Percentiles rank a stretch among this genome's conserved stretches.
Conservation (phyloP, 2,888 invertebrate genomes). For the Microdon myrmicae region DNA sequence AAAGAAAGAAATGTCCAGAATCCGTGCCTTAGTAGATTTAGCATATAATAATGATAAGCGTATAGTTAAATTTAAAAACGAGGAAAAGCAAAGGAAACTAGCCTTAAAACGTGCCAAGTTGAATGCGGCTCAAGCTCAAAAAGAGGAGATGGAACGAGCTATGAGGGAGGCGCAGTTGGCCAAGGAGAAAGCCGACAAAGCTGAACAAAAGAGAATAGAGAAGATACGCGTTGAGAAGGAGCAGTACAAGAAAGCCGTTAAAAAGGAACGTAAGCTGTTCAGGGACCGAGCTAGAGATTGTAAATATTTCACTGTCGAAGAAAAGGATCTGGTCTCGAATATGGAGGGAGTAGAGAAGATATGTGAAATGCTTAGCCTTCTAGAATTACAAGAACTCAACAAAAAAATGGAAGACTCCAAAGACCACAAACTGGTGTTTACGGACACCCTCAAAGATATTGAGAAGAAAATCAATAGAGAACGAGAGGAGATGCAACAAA, state of each 20-base stretch:
- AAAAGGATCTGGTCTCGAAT: constrained; percentile 79
- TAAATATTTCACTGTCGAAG: constrained; percentile 79
- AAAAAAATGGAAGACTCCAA: constrained; percentile 75
- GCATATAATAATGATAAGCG: constrained; percentile 95
- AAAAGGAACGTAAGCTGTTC: constrained; percentile 85
- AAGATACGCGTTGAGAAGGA: constrained; percentile 87
- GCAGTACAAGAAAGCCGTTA: constrained; percentile 82
- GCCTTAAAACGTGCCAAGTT: constrained; percentile 90
- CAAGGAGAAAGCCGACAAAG: constrained; percentile 82
- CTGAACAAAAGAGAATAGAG: constrained; percentile 83
- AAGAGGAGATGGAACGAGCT: constrained; percentile 84
- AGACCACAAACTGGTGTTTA: constrained; percentile 74
- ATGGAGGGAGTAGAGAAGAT: constrained; percentile 94
- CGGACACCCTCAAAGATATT: constrained; percentile 75
- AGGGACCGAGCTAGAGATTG: constrained; percentile 83
- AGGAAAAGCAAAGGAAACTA: constrained; percentile 89
- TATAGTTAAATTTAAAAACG: constrained; percentile 90
- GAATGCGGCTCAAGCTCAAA: constrained; percentile 83
- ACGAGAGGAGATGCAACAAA: constrained; percentile 69
- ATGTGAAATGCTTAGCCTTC: constrained; percentile 80
- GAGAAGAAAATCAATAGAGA: constrained; percentile 84
- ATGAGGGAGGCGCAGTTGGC: constrained; percentile 78
- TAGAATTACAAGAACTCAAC: constrained; percentile 81
- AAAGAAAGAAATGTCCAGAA: constrained; percentile 95
- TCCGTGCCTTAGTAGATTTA: constrained; percentile 90